Base-by-base conservation (phyloP, 2,113 vertebrate species). In the Podiceps cristatus region DNA sequence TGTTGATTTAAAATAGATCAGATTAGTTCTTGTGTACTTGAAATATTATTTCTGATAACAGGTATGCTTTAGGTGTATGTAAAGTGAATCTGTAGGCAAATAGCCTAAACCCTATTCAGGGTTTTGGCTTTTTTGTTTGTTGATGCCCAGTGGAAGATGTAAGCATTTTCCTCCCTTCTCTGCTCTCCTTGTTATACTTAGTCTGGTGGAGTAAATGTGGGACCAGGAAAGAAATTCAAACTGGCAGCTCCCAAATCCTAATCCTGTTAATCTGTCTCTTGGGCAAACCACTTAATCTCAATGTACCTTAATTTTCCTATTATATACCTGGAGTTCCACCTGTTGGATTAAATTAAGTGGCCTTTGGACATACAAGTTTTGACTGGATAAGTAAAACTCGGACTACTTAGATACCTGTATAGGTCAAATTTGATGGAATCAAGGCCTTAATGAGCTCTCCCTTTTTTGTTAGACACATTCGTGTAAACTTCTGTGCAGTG, bases 211-310 rank as follows among this genome's bases (percentile, higher is more conserved):
- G n/a, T 44, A 86, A 88, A 86, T 86, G 49, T 69, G 49, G 44
- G 55, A 75, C 79, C 67, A 91, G 29, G 64, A 79, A 73, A 93
- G 66, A 90, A 95, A 82, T 89, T 81, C 37, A 87, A 81, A 69
- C 22, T 88, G 77, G 59, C 45, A 86, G 60, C 45, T 87, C 53
- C 64, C 86, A 53, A 84, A 80, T 91, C 74, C 56, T 96, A 90
- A 97, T 95, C 52, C 37, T 86, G 56, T 93, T 96, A 93, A 74
- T 74, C 50, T 0, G 0, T 76, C 33, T 90, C 9, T 88, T 92
- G 81, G 29, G 68, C 69, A 95, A 94, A 95, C 93, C 95, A 40
- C 76, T 95, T 96, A 83, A 91, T 87, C 76, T 72, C 79, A 66
- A 6, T 28, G 59, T 84, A 86, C 76, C 81, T 98, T 83, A 27